Conservation (phyloP, 2,797 vertebrate species). For the Alcedo atthis region DNA sequence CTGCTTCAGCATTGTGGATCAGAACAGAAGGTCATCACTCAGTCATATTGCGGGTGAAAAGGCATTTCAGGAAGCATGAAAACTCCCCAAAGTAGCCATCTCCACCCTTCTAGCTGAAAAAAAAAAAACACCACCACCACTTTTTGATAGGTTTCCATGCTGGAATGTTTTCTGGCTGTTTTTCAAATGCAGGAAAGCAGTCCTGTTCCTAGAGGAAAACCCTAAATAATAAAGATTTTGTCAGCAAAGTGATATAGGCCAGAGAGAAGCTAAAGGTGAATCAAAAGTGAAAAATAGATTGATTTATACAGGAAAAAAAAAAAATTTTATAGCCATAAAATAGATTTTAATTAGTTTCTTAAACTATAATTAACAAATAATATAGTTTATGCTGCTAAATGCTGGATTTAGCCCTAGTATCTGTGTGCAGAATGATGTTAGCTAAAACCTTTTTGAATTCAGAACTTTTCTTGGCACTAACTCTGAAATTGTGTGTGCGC, state of each 20-base stretch:
- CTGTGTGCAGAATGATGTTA: neutral
- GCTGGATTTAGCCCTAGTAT: neutral
- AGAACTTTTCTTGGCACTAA: neutral
- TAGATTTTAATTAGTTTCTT: neutral
- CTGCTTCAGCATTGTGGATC: neutral
- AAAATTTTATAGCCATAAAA: neutral
- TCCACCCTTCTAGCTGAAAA: constrained; percentile 8
- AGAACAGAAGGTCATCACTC: constrained; percentile 47
- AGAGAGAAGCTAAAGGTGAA: neutral
- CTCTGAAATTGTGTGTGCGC: no score
- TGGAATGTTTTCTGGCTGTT: neutral
- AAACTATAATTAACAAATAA: neutral
- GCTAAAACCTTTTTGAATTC: neutral
- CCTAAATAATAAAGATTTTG: constrained; percentile 16
- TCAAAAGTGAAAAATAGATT: neutral
- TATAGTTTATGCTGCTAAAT: neutral
- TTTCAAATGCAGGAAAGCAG: constrained; percentile 18
- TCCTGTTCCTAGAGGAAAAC: constrained; percentile 1
- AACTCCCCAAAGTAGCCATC: neutral
- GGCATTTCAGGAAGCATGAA: constrained; percentile 4
- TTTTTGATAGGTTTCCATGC: neutral
- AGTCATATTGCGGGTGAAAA: neutral
- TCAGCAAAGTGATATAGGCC: neutral
- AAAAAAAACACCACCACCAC: neutral
- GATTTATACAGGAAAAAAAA: neutral